Percentiles rank a stretch among this genome's conserved stretches.
phyloP scores from a whole-genome alignment of 2,888 invertebrate genomes.

The Auanema sp. region DNA sequence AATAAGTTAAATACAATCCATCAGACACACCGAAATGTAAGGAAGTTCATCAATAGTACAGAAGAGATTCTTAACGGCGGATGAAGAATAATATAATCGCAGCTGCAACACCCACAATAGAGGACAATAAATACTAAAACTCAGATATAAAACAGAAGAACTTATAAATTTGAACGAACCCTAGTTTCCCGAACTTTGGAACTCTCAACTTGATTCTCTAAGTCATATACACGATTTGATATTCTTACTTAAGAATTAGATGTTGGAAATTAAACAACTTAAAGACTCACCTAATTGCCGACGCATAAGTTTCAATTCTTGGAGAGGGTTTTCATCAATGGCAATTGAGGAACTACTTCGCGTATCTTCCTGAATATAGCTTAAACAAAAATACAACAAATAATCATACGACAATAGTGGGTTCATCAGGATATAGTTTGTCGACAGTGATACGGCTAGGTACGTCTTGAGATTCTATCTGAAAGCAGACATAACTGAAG shows the following conservation, averaged over 20 bases:
- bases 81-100: slow-evolving; percentile 19
- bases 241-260: slow-evolving; percentile 26
- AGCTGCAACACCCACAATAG: slow-evolving; percentile 22
- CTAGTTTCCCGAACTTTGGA: slow-evolving; percentile 23
- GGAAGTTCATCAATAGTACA: background rate
- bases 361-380: slow-evolving; percentile 14
- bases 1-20: too few species aligned
- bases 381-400: too few species aligned
- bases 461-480: slow-evolving; percentile 10
- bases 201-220: slow-evolving; percentile 46
- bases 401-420: background rate
- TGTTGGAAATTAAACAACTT: slow-evolving; percentile 6
- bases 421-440: slow-evolving; percentile 17
- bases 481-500: background rate
- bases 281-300: slow-evolving; percentile 31
- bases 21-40: too few species aligned
- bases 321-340: slow-evolving; percentile 51
- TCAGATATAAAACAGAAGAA: background rate
- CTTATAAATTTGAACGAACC: background rate
- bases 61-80: slow-evolving; percentile 14
- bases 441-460: slow-evolving; percentile 14
- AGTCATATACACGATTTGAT: slow-evolving; percentile 38
- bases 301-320: slow-evolving; percentile 49
- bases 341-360: slow-evolving; percentile 39
- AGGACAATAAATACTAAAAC: slow-evolving; percentile 15